Percentiles rank a stretch among this genome's conserved stretches.
phyloP scores from a whole-genome alignment of 2,113 vertebrate genomes.

The Dendropsophus ebraccatus region DNA sequence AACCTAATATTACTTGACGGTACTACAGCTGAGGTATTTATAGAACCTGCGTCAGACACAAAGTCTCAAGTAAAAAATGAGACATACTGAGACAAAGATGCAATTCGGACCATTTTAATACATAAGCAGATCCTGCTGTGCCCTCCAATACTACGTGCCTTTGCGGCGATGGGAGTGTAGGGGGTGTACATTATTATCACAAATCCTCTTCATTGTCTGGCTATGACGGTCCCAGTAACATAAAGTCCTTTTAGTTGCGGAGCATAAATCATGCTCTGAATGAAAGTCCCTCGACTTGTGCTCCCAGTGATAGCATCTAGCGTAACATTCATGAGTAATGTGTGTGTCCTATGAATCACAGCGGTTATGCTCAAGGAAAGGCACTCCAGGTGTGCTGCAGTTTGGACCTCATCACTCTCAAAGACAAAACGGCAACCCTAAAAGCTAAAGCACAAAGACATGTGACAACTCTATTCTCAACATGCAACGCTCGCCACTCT shows the following conservation, averaged over 20 bases:
- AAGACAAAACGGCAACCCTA: slow-evolving; percentile 59
- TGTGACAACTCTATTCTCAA: slow-evolving; percentile 58
- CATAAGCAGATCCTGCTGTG: slow-evolving; percentile 5
- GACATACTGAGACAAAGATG: neutral
- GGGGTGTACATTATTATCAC: slow-evolving; percentile 49
- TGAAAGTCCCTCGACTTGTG: slow-evolving; percentile 70
- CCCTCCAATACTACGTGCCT: neutral
- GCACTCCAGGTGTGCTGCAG: slow-evolving; percentile 49
- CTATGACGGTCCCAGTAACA: slow-evolving; percentile 59
- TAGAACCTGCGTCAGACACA: slow-evolving; percentile 10
- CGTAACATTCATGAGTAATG: slow-evolving; percentile 62
- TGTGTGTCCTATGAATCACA: slow-evolving; percentile 67
- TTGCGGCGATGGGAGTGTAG: slow-evolving; percentile 6
- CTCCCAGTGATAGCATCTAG: slow-evolving; percentile 66
- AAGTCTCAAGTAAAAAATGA: neutral
- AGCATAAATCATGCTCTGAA: slow-evolving; percentile 66
- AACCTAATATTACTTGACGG: slow-evolving; percentile 33
- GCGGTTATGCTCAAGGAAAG: slow-evolving; percentile 57
- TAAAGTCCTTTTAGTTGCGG: slow-evolving; percentile 65
- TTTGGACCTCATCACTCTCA: slow-evolving; percentile 55
- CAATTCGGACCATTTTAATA: slow-evolving; percentile 26
- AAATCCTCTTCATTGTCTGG: slow-evolving; percentile 48
- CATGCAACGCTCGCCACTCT: neutral
- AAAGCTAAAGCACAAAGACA: slow-evolving; percentile 54
- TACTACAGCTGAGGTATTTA: slow-evolving; percentile 19